Evolutionary conservation across 2,797 vertebrate species (phyloP).

Genomic region (Pseudochromis fuscus): DNA sequence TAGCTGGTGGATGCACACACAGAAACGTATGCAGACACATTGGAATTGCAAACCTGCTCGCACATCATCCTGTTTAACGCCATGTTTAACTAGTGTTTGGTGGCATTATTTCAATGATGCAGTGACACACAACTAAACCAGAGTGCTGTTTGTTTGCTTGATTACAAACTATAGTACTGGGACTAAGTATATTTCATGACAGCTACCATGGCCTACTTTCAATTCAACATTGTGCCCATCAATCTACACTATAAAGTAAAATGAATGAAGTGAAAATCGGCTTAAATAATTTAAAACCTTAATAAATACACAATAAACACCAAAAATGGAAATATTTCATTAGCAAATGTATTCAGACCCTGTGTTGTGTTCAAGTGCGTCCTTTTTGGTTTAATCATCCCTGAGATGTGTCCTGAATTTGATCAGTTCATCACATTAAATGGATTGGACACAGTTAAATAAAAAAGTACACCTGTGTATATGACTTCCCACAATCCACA

Average conservation of each 20-base stretch:
- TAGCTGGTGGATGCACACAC: constrained; percentile 16
- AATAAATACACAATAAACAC: not conserved
- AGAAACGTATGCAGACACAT: constrained; percentile 23
- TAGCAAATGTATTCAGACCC: not conserved
- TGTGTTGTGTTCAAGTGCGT: not conserved
- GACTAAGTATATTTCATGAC: too few relatives aligned
- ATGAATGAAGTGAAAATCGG: too few relatives aligned
- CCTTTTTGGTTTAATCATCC: not conserved
- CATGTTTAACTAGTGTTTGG: not conserved
- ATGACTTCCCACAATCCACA: not conserved
- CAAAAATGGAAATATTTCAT: not conserved
- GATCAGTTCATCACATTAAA: too few relatives aligned
- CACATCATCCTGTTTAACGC: not conserved
- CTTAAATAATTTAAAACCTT: too few relatives aligned
- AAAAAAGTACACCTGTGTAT: not conserved
- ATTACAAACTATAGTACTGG: too few relatives aligned
- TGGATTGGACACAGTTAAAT: not conserved
- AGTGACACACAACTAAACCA: not conserved
- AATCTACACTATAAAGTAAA: too few relatives aligned
- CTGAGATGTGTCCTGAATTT: not conserved
- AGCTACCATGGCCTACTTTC: not conserved
- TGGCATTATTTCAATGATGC: constrained; percentile 1
- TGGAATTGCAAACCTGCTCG: constrained; percentile 27
- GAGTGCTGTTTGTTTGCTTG: not conserved
- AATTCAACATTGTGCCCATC: too few relatives aligned